A percentile compares a stretch with the other conserved stretches of the same genome.
Evolutionary conservation across 23 tunicate genomes (phyloP).

Genomic region (Diplosoma virens): DNA sequence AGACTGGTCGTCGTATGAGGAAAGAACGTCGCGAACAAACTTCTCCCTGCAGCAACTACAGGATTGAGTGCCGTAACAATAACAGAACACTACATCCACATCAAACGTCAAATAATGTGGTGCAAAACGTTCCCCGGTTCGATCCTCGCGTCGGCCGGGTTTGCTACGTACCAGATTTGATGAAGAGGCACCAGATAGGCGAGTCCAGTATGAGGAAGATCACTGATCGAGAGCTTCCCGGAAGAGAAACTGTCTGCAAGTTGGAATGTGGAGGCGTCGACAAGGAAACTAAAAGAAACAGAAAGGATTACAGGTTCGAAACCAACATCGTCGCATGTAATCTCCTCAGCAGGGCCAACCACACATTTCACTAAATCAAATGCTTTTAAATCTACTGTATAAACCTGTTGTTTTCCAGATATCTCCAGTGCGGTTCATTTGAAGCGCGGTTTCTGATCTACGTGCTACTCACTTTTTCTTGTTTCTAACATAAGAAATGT

Average conservation of each 20-base stretch:
- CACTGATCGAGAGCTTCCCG: background rate
- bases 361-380: no score
- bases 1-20: background rate
- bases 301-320: no score
- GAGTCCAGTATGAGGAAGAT: constrained; percentile 15
- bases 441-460: no score
- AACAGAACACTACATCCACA: background rate
- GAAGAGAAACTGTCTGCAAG: background rate
- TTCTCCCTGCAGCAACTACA: background rate
- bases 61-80: background rate
- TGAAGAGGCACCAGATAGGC: background rate
- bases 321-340: no score
- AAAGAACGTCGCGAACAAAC: background rate
- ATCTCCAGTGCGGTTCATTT: no score
- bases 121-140: background rate
- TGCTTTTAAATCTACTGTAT: no score
- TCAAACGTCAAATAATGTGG: background rate
- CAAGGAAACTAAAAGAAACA: background rate
- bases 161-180: background rate
- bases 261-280: background rate
- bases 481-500: background rate
- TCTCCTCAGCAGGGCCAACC: no score
- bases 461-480: background rate
- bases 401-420: no score
- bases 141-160: background rate